Conservation (phyloP, 2,888 invertebrate genomes). For the Cephus nigrinus region DNA sequence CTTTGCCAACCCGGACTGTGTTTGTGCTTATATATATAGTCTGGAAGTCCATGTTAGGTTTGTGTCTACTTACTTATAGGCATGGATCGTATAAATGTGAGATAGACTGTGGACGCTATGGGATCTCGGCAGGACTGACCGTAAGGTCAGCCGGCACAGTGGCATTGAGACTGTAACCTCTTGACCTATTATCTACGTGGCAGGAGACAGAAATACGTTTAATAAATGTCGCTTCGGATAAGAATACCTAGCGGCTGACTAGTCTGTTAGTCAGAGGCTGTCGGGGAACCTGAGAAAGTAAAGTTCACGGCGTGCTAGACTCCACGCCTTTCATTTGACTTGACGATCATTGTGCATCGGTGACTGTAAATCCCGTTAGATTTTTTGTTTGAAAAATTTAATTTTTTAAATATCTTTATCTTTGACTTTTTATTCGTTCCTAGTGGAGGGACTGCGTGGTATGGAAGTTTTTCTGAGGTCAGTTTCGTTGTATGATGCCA, state of each 20-base stretch:
- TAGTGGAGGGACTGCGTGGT: neutral
- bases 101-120: neutral
- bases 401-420: no score
- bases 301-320: conserved; percentile 11
- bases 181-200: conserved; percentile 14
- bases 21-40: neutral
- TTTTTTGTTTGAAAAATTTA: neutral
- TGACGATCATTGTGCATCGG: neutral
- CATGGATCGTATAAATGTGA: neutral
- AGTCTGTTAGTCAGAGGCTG: conserved; percentile 10
- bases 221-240: neutral
- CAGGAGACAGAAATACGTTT: neutral
- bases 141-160: conserved; percentile 5
- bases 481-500: neutral
- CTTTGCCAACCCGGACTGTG: neutral
- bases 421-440: neutral
- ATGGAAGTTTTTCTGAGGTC: neutral
- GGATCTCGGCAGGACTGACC: neutral
- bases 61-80: neutral
- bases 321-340: neutral
- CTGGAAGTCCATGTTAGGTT: neutral
- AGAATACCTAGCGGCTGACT: neutral
- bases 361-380: neutral
- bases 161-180: conserved; percentile 41
- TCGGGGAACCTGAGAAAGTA: conserved; percentile 19